These are phyloP conservation scores for Stenichneumon culpator DNA, from an alignment of 2,888 invertebrate genomes.

Conservation along the genomic window DNA sequence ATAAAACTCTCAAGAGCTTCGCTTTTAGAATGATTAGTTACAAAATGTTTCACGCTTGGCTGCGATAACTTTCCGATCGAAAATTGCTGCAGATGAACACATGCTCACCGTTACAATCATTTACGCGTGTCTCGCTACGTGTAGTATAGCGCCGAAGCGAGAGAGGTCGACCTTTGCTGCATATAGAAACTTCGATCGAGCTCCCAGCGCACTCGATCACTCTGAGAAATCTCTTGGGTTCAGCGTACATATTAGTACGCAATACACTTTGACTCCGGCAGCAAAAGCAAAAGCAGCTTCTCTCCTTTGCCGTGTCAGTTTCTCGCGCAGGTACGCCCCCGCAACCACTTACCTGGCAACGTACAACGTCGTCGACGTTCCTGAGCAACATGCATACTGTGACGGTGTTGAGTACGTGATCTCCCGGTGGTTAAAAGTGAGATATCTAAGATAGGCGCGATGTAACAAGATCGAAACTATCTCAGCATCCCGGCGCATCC, in stretches of 20 bases:
- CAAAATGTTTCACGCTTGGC: conserved; percentile 35
- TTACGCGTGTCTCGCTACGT: conserved; percentile 18
- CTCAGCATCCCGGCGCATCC: conserved; percentile 48
- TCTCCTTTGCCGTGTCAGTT: conserved; percentile 44
- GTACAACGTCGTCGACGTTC: conserved; percentile 63
- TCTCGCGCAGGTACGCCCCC: conserved; percentile 69
- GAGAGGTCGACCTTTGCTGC: conserved; percentile 41
- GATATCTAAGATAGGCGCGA: conserved; percentile 75
- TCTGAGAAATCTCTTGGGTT: conserved; percentile 39
- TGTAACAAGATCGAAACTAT: conserved; percentile 67
- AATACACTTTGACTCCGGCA: conserved; percentile 24
- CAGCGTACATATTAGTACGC: neutral
- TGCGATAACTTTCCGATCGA: conserved; percentile 27
- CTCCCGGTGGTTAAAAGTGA: conserved; percentile 67
- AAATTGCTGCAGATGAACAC: conserved; percentile 33
- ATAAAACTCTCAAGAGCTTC: neutral
- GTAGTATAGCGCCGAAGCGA: neutral
- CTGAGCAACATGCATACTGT: conserved; percentile 43
- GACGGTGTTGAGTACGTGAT: conserved; percentile 1
- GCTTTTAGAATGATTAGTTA: conserved; percentile 31
- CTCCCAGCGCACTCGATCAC: conserved; percentile 44
- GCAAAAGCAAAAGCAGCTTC: conserved; percentile 46
- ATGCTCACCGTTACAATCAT: conserved; percentile 42
- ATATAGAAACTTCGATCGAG: conserved; percentile 44
- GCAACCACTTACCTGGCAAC: conserved; percentile 60